Conservation (phyloP, 2,113 vertebrate genomes). For the Myxocyprinus asiaticus region DNA sequence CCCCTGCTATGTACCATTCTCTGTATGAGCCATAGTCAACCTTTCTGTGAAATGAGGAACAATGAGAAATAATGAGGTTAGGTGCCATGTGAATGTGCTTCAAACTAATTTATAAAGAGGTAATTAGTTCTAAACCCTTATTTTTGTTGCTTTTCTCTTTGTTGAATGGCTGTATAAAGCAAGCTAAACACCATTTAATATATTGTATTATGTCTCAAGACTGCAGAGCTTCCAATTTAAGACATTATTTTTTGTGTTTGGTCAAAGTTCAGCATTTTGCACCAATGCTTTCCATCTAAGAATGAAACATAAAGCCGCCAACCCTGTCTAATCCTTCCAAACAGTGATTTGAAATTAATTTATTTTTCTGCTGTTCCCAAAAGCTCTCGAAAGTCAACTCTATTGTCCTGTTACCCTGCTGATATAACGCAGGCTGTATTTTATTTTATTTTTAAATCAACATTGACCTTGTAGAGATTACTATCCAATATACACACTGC, state of each 20-base stretch:
- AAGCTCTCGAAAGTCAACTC: background rate
- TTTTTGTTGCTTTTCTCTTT: background rate
- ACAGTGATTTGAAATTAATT: background rate
- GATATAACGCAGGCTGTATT: background rate
- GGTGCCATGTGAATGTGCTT: constrained; percentile 10
- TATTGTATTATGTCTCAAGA: background rate
- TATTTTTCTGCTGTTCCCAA: background rate
- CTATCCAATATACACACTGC: background rate
- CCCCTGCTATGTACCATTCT: constrained; percentile 31
- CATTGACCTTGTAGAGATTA: constrained; percentile 14
- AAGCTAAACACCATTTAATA: background rate
- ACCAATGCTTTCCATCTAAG: background rate
- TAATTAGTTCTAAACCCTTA: background rate
- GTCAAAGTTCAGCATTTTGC: background rate
- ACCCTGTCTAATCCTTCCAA: constrained; percentile 10
- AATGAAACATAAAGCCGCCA: background rate
- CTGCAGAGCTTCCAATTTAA: background rate
- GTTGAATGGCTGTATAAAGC: background rate
- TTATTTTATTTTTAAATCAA: constrained; percentile 5
- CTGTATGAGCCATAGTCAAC: background rate
- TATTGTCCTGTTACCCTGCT: background rate
- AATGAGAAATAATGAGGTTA: constrained; percentile 44
- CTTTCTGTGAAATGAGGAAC: constrained; percentile 17
- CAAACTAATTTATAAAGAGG: background rate
- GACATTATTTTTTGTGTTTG: background rate